Conservation (phyloP, 1,140 invertebrate genomes). For the Gonioctena quinquepunctata region DNA sequence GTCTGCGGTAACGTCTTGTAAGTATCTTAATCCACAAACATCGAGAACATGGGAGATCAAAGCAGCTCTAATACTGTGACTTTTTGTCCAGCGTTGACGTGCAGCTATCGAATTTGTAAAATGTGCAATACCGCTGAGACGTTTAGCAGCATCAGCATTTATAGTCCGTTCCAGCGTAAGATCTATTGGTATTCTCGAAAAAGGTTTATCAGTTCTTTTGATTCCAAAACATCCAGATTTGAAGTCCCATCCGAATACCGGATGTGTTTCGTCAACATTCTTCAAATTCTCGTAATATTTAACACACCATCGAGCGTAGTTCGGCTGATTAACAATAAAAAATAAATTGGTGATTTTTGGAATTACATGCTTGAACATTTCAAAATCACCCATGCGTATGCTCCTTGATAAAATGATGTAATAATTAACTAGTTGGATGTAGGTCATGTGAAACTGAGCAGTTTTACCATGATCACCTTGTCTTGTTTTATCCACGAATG, state of each 20-base stretch:
- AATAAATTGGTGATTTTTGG: slow-evolving; percentile 35
- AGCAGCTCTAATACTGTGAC: slow-evolving; percentile 23
- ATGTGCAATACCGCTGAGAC: slow-evolving; percentile 32
- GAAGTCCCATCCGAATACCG: neutral
- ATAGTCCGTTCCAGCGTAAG: slow-evolving; percentile 44
- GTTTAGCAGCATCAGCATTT: slow-evolving; percentile 40
- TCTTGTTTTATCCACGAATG: slow-evolving; percentile 18
- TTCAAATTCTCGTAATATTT: neutral
- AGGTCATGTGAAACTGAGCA: slow-evolving; percentile 41
- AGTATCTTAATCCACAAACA: no score
- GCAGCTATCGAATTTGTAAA: slow-evolving; percentile 35
- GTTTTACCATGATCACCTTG: slow-evolving; percentile 48
- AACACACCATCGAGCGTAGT: neutral
- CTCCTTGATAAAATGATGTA: slow-evolving; percentile 35
- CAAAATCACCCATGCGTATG: slow-evolving; percentile 42
- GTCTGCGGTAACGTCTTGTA: no score
- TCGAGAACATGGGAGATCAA: slow-evolving; percentile 22
- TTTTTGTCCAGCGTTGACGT: slow-evolving; percentile 33
- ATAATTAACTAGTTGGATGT: slow-evolving; percentile 43
- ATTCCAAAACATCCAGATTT: slow-evolving; percentile 37
- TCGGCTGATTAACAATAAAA: neutral
- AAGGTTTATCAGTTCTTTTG: slow-evolving; percentile 37
- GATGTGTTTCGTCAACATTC: neutral
- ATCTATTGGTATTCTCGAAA: no score
- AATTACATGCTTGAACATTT: slow-evolving; percentile 24